These are phyloP conservation scores for Uropetala carovei DNA, from an alignment of 2,888 invertebrate genomes.

Conservation along the genomic window DNA sequence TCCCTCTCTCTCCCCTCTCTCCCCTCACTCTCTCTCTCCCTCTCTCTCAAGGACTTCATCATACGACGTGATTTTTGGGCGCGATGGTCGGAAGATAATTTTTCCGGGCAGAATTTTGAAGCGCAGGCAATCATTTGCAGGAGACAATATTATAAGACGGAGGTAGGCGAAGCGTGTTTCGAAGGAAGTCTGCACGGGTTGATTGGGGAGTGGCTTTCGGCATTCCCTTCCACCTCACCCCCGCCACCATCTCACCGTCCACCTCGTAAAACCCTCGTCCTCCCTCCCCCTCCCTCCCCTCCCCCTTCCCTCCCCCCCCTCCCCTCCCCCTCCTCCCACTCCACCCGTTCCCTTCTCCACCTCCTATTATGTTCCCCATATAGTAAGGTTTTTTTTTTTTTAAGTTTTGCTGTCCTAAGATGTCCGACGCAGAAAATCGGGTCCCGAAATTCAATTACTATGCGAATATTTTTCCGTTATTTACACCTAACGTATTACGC, in stretches of 20 bases:
- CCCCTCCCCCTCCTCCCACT: background rate
- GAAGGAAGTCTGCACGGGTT: conserved; percentile 11
- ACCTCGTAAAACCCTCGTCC: background rate
- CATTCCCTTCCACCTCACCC: background rate
- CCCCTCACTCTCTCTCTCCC: background rate
- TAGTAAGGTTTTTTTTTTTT: background rate
- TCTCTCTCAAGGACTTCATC: background rate
- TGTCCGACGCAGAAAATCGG: background rate
- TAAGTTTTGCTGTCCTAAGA: background rate
- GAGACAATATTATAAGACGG: conserved; percentile 59
- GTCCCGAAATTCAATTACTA: background rate
- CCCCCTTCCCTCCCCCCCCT: background rate
- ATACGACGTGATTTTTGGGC: background rate
- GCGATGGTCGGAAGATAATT: background rate
- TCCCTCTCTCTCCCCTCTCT: background rate
- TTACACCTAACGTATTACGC: background rate
- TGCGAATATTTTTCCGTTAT: background rate
- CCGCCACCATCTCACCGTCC: background rate
- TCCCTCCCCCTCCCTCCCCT: background rate
- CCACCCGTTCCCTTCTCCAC: background rate
- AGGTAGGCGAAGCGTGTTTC: conserved; percentile 20
- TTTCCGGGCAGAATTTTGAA: conserved; percentile 24
- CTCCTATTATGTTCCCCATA: background rate
- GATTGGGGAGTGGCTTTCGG: background rate
- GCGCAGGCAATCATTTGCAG: conserved; percentile 51